phyloP scores from a whole-genome alignment of 2,113 vertebrate species.

The Xyrauchen texanus region DNA sequence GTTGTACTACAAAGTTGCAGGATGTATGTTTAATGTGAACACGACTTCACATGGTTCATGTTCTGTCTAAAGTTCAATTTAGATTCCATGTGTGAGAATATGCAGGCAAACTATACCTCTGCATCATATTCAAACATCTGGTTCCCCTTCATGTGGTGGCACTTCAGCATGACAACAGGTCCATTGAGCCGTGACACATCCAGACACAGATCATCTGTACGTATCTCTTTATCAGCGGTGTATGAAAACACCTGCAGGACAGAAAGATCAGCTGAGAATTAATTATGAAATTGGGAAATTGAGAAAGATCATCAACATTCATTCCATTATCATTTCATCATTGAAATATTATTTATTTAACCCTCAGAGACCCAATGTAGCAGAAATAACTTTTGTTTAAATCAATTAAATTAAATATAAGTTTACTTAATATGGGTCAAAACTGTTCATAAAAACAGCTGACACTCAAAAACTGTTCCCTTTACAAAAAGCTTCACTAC shows the following conservation, averaged over 20 bases:
- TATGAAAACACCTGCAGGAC: conserved; percentile 92
- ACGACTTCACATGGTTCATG: neutral
- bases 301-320: no score
- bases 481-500: no score
- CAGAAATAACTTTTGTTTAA: no score
- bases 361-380: no score
- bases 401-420: no score
- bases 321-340: no score
- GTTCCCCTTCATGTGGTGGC: conserved; percentile 98
- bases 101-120: conserved; percentile 79
- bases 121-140: conserved; percentile 98
- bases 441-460: no score
- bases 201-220: conserved; percentile 95
- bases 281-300: neutral
- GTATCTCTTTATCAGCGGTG: conserved; percentile 96
- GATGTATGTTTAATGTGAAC: neutral
- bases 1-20: no score
- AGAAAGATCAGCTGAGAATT: conserved; percentile 23
- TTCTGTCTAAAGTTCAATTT: neutral
- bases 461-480: no score
- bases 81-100: neutral
- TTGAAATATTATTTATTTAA: no score
- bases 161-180: conserved; percentile 95
- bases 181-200: conserved; percentile 95
- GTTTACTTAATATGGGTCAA: no score